Evolutionary conservation across 2,888 invertebrate genomes (phyloP).

Genomic region (Leptinotarsa juncta): DNA sequence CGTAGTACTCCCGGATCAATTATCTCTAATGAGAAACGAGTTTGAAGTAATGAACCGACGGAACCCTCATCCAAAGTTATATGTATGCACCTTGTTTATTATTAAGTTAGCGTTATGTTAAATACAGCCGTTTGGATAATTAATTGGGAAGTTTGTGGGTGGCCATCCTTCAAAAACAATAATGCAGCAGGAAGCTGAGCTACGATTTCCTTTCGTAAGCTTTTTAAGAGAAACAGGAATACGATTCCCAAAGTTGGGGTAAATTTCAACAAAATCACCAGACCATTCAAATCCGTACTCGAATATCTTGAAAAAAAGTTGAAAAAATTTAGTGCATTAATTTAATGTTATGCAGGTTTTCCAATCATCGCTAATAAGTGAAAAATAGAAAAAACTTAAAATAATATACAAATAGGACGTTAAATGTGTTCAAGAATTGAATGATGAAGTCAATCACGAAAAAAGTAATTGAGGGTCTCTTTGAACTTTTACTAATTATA

Average conservation of each 20-base stretch:
- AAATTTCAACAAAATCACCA: too few relatives aligned
- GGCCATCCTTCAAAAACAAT: neutral
- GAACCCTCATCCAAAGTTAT: constrained; percentile 12
- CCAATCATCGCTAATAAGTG: too few relatives aligned
- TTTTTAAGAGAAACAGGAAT: neutral
- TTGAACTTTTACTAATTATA: too few relatives aligned
- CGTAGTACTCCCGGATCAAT: neutral
- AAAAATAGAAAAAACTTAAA: too few relatives aligned
- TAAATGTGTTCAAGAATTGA: too few relatives aligned
- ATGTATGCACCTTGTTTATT: constrained; percentile 6
- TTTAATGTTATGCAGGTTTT: too few relatives aligned
- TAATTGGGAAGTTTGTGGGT: neutral
- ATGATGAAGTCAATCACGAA: too few relatives aligned
- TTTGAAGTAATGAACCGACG: neutral
- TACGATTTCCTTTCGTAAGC: neutral
- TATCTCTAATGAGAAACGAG: constrained; percentile 16
- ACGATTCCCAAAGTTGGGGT: neutral
- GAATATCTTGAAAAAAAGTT: too few relatives aligned
- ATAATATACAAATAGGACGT: too few relatives aligned
- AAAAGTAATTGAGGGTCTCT: too few relatives aligned
- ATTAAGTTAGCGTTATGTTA: constrained; percentile 9
- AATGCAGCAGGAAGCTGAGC: constrained; percentile 4
- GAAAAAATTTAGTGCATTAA: too few relatives aligned
- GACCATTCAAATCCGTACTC: too few relatives aligned
- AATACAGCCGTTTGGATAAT: neutral